Evolutionary conservation across 2,113 vertebrate species (phyloP).

Genomic region (Rhinoptilus africanus): DNA sequence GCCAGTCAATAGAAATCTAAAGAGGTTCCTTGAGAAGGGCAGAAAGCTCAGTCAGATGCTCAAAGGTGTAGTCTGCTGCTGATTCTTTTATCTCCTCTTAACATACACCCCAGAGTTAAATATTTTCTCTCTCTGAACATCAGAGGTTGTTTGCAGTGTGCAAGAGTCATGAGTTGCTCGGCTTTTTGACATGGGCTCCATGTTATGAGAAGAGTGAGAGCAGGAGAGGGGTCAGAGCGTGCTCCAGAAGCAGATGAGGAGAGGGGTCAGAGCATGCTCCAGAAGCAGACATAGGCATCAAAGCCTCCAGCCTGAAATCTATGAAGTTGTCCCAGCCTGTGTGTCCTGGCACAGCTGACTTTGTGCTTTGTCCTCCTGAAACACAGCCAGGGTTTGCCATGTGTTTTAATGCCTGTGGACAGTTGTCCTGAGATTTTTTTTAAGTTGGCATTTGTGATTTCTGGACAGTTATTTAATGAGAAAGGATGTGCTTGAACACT

Average conservation of each 20-base stretch:
- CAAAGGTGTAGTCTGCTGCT: neutral
- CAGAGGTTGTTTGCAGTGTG: neutral
- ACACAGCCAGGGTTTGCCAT: neutral
- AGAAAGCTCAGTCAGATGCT: neutral
- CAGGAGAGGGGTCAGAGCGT: neutral
- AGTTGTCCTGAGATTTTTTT: neutral
- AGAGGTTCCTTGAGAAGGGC: neutral
- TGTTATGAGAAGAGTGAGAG: neutral
- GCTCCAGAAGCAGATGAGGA: neutral
- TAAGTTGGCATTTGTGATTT: neutral
- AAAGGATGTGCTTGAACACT: neutral
- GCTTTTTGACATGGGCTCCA: accelerated
- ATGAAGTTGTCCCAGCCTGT: neutral
- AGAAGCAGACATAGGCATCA: accelerated
- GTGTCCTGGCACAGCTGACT: accelerated
- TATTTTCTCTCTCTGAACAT: neutral
- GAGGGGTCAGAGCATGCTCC: accelerated
- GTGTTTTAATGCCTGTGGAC: neutral
- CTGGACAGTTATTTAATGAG: neutral
- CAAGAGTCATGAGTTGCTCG: neutral
- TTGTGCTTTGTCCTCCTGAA: neutral
- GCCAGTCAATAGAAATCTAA: neutral
- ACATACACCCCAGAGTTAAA: neutral
- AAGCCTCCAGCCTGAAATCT: neutral
- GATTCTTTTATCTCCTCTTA: neutral